A percentile compares a stretch with the other conserved stretches of the same genome.
These are phyloP conservation scores for Meriones psammophilus DNA, from an alignment of 2,797 vertebrate genomes.

Conservation along the genomic window DNA sequence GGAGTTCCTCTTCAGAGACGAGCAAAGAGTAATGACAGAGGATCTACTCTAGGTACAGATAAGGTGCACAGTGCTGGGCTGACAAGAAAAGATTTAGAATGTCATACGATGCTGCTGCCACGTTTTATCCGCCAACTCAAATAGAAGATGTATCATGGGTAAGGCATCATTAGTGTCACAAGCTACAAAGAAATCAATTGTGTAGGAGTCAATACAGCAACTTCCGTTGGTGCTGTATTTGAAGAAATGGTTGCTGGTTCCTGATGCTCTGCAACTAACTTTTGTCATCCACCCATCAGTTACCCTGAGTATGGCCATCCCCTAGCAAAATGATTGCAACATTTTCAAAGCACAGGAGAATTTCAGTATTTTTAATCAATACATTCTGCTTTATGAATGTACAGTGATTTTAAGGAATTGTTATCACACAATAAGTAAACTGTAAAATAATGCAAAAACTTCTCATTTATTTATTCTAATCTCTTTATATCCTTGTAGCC, in stretches of 20 bases:
- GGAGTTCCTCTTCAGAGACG: not conserved
- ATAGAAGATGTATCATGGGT: not conserved
- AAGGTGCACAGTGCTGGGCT: not conserved
- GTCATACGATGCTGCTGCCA: not conserved
- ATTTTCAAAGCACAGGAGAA: not conserved
- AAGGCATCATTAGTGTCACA: not conserved
- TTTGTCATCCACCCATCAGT: rapidly evolving
- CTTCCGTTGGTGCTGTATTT: not conserved
- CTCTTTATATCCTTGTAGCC: too few species aligned
- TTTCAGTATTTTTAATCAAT: not conserved
- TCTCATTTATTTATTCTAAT: too few species aligned
- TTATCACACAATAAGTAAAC: not conserved
- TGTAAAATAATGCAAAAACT: not conserved
- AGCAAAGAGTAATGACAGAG: not conserved
- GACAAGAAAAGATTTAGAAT: not conserved
- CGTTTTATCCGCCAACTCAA: not conserved
- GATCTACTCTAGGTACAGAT: not conserved
- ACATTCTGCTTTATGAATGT: not conserved
- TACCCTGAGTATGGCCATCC: not conserved
- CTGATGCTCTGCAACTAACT: too few species aligned
- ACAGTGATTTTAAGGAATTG: not conserved
- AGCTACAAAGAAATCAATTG: not conserved
- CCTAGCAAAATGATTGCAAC: not conserved
- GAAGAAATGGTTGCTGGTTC: not conserved
- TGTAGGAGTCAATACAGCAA: not conserved